Base-by-base conservation (phyloP, 1,140 invertebrate genomes). In the Euglossa dilemma region DNA sequence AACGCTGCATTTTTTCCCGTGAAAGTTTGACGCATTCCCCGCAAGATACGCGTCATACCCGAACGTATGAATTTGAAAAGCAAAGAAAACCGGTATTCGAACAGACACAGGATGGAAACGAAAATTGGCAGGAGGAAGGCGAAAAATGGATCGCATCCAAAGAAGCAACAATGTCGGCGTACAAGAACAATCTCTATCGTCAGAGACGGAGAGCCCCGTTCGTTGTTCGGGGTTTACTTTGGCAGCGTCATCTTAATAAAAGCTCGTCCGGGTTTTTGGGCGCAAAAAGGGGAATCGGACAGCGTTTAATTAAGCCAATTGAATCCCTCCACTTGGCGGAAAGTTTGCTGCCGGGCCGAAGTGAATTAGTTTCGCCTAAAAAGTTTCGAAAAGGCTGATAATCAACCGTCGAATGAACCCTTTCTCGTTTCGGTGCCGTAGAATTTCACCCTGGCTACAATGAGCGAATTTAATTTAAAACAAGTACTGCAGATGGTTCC, bases 241-340 rank as follows among this genome's bases (percentile, higher is more conserved):
- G 70, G 70, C 71, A 57, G 45, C 72, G 63, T 75, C 36, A 76
- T 75, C 64, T 76, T 76, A 81, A 75, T 81, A 76, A 81, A 75
- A 67, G 47, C 72, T 50, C 20, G 20, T 23, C 50, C 52, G 43
- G n/a, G 71, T 67, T 57, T 81, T 76, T 66, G 50, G 72, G 43
- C 54, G 43, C 61, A 81, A 82, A 82, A 66, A 82, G 43, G 43
- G 72, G 72, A 74, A 69, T 82, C 63, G 54, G 80, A 59, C 80
- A 66, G 54, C 80, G 45, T 57, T 82, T 82, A 82, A 82, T 82
- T 82, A 82, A 82, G 63, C 80, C 73, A 76, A 82, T 82, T 82
- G 80, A 76, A 82, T 82, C 63, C 25, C 43, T 76, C 45, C 63
- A 66, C 43, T 52, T n/a, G 72, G 54, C 45, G 63, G 63, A 67